phyloP scores from a whole-genome alignment of 2,797 vertebrate species.

The Sus cebifrons region DNA sequence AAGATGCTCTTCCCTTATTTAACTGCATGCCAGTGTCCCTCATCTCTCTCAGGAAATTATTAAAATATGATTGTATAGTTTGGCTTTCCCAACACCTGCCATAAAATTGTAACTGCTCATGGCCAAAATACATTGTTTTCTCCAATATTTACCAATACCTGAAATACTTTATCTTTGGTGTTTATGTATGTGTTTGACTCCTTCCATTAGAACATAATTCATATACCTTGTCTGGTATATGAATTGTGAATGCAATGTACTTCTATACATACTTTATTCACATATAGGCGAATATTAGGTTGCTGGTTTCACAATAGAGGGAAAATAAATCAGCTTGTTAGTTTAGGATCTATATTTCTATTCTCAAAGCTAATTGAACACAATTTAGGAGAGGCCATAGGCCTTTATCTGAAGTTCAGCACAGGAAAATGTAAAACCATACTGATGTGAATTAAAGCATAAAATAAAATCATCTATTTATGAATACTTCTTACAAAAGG shows the following conservation, averaged over 20 bases:
- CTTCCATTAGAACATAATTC: background rate
- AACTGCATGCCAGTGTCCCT: fast-evolving
- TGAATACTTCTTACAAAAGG: background rate
- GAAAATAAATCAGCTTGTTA: background rate
- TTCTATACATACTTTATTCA: background rate
- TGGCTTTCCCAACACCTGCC: background rate
- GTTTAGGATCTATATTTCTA: constrained; percentile 36
- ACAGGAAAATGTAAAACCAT: constrained; percentile 14
- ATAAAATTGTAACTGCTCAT: background rate
- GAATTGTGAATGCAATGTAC: background rate
- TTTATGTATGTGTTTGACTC: background rate
- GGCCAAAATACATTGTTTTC: background rate
- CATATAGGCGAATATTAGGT: background rate
- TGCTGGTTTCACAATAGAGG: background rate
- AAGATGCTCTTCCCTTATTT: background rate
- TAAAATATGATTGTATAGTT: background rate
- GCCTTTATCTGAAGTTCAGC: background rate
- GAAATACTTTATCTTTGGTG: background rate
- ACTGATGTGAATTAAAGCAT: background rate
- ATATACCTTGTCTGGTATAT: background rate
- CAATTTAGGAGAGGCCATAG: background rate
- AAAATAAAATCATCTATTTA: background rate
- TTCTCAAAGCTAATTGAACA: constrained; percentile 28
- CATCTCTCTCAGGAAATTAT: background rate
- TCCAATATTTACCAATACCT: background rate